Evolutionary conservation across 2,888 invertebrate genomes (phyloP).

Genomic region (Trachelus troglodyta): DNA sequence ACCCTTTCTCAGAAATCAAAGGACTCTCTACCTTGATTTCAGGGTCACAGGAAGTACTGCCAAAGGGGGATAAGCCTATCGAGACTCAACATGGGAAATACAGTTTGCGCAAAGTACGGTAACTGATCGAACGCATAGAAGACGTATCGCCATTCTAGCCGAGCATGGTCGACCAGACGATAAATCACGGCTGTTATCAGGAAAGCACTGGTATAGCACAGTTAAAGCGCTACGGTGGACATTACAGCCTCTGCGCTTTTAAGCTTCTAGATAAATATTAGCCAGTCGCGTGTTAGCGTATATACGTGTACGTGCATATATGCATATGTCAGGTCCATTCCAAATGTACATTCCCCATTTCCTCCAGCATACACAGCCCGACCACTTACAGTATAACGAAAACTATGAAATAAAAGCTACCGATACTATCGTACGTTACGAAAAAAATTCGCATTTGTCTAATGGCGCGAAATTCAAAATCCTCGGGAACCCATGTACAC

Average conservation of each 20-base stretch:
- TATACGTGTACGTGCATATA: neutral
- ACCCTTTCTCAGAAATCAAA: too few relatives aligned
- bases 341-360: neutral
- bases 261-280: slow-evolving; percentile 2
- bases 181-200: slow-evolving; percentile 11
- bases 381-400: neutral
- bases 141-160: slow-evolving; percentile 5
- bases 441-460: too few relatives aligned
- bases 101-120: slow-evolving; percentile 4
- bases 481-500: too few relatives aligned
- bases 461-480: too few relatives aligned
- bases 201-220: slow-evolving; percentile 7
- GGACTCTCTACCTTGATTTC: too few relatives aligned
- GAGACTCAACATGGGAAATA: neutral
- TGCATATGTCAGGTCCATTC: neutral
- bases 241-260: slow-evolving; percentile 1
- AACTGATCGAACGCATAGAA: slow-evolving; percentile 11
- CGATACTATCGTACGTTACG: too few relatives aligned
- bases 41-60: too few relatives aligned
- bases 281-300: neutral
- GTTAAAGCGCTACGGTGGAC: slow-evolving; percentile 7
- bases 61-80: too few relatives aligned
- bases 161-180: neutral
- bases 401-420: too few relatives aligned
- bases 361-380: neutral